Base-by-base conservation (phyloP, 2,797 vertebrate species). In the Scarus forsteni region DNA sequence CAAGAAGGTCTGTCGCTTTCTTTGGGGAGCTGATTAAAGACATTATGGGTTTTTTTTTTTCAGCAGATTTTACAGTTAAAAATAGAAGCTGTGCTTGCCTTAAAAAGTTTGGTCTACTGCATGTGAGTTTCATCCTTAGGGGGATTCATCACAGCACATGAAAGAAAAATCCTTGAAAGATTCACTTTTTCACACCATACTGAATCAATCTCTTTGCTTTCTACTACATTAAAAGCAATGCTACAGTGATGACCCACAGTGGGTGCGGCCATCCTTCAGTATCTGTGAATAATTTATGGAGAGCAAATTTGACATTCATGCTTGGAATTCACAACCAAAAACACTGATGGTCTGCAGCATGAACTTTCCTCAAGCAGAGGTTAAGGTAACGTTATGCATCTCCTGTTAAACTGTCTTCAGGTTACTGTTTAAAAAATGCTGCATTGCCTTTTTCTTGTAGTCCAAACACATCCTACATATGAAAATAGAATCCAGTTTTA, bases 21-120 rank as follows among this genome's bases (percentile, higher is more conserved):
- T 75, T 73, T 7, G 1, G 45, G 71, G 80, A 80, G 64, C 51
- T 56, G 66, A 83, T 79, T 77, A 60, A 60, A 68, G 53, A 66
- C 60, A 61, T 77, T 60, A 60, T n/a, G 15, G n/a, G n/a, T n/a
- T n/a, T n/a, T 60, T n/a, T n/a, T n/a, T n/a, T 56, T 70, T 59
- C 39, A 56, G 12, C 72, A 52, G 50, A 70, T 64, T 67, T 13
- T 44, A 57, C 11, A 39, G 49, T 51, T 66, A 63, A 73, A 73
- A 68, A 68, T 53, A 79, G 52, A 49, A 40, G 38, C 18, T 54
- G 48, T 18, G 62, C 40, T 74, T 77, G 56, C 52, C 64, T 73
- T 73, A 66, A 68, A 70, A 77, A 9, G 45, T 45, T 40, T 61
- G 60, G 63, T 53, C 18, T 46, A 48, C 46, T 62, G 36, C 48